These are phyloP conservation scores for Echeneis naucrates DNA, from an alignment of 2,797 vertebrate species.

Conservation along the genomic window DNA sequence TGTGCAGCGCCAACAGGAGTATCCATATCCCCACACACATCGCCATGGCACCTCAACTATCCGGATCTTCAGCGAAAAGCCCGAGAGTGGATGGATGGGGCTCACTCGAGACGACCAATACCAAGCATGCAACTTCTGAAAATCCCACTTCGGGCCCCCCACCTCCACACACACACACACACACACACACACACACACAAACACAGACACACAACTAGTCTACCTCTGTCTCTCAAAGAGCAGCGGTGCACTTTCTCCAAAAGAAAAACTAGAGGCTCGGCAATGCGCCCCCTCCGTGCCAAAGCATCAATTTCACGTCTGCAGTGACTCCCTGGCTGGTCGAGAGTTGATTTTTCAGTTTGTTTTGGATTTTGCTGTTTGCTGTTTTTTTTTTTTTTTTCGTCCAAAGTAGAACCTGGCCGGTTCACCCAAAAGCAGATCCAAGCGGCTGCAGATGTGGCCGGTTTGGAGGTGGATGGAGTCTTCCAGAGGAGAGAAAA, in stretches of 20 bases:
- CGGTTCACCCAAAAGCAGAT: conserved; percentile 47
- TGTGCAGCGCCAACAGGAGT: conserved; percentile 79
- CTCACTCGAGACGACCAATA: conserved; percentile 74
- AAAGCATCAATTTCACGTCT: conserved; percentile 70
- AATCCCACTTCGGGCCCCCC: conserved; percentile 72
- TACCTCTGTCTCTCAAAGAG: conserved; percentile 39
- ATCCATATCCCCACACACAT: conserved; percentile 80
- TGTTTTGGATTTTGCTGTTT: too few relatives aligned
- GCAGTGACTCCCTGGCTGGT: conserved; percentile 33
- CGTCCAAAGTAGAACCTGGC: conserved; percentile 37
- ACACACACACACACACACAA: too few relatives aligned
- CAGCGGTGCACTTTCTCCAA: conserved; percentile 61
- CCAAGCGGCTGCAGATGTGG: conserved; percentile 48
- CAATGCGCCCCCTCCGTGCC: conserved; percentile 42
- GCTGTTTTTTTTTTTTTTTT: too few relatives aligned
- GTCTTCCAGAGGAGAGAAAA: conserved; percentile 3
- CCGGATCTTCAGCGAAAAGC: conserved; percentile 74
- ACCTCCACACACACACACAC: too few relatives aligned
- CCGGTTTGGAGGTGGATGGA: conserved; percentile 21
- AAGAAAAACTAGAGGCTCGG: conserved; percentile 50
- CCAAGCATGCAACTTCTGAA: conserved; percentile 84
- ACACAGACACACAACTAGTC: too few relatives aligned
- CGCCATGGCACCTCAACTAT: conserved; percentile 82
- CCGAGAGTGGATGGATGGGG: conserved; percentile 57
- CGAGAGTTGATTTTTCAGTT: too few relatives aligned